Conservation (phyloP, 2,888 invertebrate species). For the Serripes groenlandicus region DNA sequence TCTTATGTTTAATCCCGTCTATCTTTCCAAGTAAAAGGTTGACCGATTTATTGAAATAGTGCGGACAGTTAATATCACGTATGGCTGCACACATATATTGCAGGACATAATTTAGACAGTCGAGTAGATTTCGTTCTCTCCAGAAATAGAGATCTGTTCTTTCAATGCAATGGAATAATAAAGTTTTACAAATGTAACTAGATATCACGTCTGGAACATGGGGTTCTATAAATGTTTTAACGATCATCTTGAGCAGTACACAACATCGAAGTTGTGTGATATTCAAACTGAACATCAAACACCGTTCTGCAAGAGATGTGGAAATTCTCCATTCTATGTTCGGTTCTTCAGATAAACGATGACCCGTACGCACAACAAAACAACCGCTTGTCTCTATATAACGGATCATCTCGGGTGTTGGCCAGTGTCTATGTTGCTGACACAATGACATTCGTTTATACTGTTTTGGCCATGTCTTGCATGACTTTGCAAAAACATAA, state of each 20-base stretch:
- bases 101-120: background rate
- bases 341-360: background rate
- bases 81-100: background rate
- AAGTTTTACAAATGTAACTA: constrained; percentile 32
- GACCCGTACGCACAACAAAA: background rate
- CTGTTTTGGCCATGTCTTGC: constrained; percentile 6
- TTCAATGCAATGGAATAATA: constrained; percentile 29
- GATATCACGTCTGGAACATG: constrained; percentile 16
- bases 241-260: too few species aligned
- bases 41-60: constrained; percentile 20
- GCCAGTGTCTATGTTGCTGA: background rate
- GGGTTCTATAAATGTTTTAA: background rate
- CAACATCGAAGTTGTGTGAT: too few species aligned
- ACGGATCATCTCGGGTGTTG: background rate
- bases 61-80: constrained; percentile 18
- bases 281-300: constrained; percentile 30
- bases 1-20: background rate
- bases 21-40: constrained; percentile 29
- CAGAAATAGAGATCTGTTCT: background rate
- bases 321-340: background rate
- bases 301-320: constrained; percentile 19
- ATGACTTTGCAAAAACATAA: background rate
- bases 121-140: constrained; percentile 5
- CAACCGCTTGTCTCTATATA: background rate
- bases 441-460: background rate